Conservation (phyloP, 53 echinoderm and acorn worm genomes). For the Mesocentrotus franciscanus region DNA sequence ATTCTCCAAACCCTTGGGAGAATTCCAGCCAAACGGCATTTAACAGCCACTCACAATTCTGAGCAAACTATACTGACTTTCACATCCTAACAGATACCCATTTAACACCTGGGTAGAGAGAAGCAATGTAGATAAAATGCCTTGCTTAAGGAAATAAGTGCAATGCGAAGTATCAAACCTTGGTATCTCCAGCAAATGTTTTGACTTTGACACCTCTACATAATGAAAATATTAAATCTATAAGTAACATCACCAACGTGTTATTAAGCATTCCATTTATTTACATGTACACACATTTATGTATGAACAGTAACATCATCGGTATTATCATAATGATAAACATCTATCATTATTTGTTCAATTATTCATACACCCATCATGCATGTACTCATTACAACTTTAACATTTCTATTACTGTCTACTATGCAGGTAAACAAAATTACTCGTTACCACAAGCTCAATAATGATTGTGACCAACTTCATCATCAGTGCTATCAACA, state of each 20-base stretch:
- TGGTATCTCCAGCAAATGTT: too few relatives aligned
- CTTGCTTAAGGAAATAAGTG: too few relatives aligned
- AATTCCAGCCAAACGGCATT: too few relatives aligned
- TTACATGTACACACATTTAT: neutral
- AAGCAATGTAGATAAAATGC: too few relatives aligned
- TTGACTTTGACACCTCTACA: too few relatives aligned
- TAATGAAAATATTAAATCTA: too few relatives aligned
- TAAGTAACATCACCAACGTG: neutral
- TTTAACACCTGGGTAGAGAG: too few relatives aligned
- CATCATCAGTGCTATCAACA: constrained; percentile 7
- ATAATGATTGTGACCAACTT: neutral
- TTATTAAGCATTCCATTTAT: neutral
- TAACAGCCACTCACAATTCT: too few relatives aligned
- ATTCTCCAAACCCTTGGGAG: too few relatives aligned
- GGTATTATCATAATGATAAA: neutral
- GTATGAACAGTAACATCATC: neutral
- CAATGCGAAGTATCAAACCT: too few relatives aligned
- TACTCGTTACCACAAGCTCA: neutral
- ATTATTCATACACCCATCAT: neutral
- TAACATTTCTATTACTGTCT: neutral
- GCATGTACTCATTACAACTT: neutral
- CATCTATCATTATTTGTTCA: neutral
- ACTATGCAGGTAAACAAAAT: neutral
- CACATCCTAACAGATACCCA: too few relatives aligned
- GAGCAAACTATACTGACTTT: too few relatives aligned